Evolutionary conservation across 2,113 vertebrate genomes (phyloP).

Genomic region (Ceyx cyanopectus): DNA sequence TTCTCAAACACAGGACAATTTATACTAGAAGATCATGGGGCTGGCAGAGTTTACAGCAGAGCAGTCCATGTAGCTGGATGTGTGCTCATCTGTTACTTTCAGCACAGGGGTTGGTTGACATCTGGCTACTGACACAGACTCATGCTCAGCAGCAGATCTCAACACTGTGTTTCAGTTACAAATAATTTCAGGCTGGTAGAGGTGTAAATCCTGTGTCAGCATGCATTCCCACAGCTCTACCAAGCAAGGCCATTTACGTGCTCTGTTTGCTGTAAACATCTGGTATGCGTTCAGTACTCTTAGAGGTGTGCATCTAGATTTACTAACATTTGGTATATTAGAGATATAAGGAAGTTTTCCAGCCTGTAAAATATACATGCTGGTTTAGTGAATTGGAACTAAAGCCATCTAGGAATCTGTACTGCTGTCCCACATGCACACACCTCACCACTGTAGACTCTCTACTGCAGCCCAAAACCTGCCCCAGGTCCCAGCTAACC

Average conservation of each 20-base stretch:
- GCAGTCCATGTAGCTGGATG: accelerated
- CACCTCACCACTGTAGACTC: not conserved
- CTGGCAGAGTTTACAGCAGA: not conserved
- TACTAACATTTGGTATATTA: not conserved
- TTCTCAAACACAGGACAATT: not conserved
- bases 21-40: accelerated
- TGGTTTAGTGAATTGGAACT: not conserved
- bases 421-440: not conserved
- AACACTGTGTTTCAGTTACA: not conserved
- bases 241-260: not conserved
- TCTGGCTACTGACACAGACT: not conserved
- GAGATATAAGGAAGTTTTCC: not conserved
- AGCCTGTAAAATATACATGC: not conserved
- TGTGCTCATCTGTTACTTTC: accelerated
- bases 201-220: not conserved
- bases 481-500: not conserved
- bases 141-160: not conserved
- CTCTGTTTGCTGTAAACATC: not conserved
- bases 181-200: not conserved
- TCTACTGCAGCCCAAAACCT: not conserved
- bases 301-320: not conserved
- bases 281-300: not conserved
- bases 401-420: not conserved
- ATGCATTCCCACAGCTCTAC: not conserved
- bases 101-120: not conserved